Base-by-base conservation (phyloP, 2,797 vertebrate species). In the Dermochelys coriacea region DNA sequence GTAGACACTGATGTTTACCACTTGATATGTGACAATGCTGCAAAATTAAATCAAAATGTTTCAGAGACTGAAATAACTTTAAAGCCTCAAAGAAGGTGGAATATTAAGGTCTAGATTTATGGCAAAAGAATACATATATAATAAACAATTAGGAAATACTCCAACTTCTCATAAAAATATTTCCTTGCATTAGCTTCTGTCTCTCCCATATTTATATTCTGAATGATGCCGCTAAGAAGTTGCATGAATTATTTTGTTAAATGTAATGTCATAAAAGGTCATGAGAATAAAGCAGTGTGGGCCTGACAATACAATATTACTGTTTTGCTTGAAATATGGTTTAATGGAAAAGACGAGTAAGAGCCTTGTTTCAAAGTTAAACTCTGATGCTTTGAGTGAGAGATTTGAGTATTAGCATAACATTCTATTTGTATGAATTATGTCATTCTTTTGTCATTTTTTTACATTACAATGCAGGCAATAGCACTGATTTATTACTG, bases 21-120 rank as follows among this genome's bases (percentile, higher is more conserved):
- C 86, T 95, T 89, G 80, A 81, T 91, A 93, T 89, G 88, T 93
- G 77, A 91, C 88, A 49, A 89, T 93, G 85, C 90, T 95, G 91
- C 96, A 96, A 96, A 97, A 97, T 97, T 91, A 97, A 96, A 97
- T 95, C 90, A 87, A 96, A 96, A 84, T 95, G 61, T 96, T 95
- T 97, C 45, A 90, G 94, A 90, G 88, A 74, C 78, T 89, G 90
- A 97, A 87, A 90, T 92, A 94, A 91, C 34, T 89, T 94, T 95
- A 96, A 90, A 91, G 50, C 86, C 80, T 94, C 93, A 91, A 92
- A 96, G 91, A 96, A 96, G 84, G 94, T 92, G 31, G 41, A 64
- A 52, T 93, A 96, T 93, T 82, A 85, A 85, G 77, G 84, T 94
- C 87, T 89, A 89, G 91, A 96, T 95, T 97, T 97, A 94, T 97